Percentiles rank a stretch among this genome's conserved stretches.
phyloP scores from a whole-genome alignment of 2,888 invertebrate genomes.

The Conus canariensis region DNA sequence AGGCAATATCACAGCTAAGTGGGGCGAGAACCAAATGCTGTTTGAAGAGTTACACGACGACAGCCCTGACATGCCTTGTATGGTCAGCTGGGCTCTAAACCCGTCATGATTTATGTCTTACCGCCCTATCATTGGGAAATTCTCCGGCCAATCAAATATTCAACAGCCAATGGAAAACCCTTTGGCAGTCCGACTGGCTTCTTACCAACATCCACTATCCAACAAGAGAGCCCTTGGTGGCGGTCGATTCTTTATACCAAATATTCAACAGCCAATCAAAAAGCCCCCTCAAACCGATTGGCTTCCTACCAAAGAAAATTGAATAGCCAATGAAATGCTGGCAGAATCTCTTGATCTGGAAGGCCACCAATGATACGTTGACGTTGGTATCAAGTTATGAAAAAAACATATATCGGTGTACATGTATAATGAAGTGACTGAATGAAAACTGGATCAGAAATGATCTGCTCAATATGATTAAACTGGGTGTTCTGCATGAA shows the following conservation, averaged over 20 bases:
- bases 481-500: background rate
- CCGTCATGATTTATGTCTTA: too few species aligned
- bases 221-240: background rate
- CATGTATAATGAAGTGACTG: background rate
- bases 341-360: background rate
- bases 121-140: too few species aligned
- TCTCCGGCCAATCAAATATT: too few species aligned
- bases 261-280: conserved; percentile 1
- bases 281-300: background rate
- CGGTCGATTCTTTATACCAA: background rate
- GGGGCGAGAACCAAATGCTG: conserved; percentile 8
- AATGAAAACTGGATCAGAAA: background rate
- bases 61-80: too few species aligned
- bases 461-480: too few species aligned
- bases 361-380: conserved; percentile 18
- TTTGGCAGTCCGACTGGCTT: too few species aligned
- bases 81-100: too few species aligned
- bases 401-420: background rate
- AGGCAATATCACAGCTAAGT: background rate
- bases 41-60: background rate
- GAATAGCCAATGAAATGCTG: conserved; percentile 13
- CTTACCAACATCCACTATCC: background rate
- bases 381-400: too few species aligned
- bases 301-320: too few species aligned
- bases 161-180: too few species aligned